Evolutionary conservation across 2,797 vertebrate species (phyloP), one percentile per base, ranked within the genome.

Genomic region (Propithecus perrieri): DNA sequence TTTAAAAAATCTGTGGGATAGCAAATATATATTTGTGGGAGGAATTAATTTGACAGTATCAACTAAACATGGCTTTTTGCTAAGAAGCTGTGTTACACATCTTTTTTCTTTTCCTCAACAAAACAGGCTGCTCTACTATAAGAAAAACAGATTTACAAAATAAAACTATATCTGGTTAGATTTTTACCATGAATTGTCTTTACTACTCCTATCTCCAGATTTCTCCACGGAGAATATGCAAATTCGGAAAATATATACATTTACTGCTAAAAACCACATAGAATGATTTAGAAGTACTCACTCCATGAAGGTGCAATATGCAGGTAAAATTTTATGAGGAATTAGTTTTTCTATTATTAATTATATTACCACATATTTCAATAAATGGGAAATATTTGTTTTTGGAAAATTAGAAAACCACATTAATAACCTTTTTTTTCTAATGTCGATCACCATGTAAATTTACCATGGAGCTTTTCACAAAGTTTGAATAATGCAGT

Each of bases 391-490:
- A 72, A 74, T 57, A 91, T 5, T 9, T 95, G 8, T 41, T 93
- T 96, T 76, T 53, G 8, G 88, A 95, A 94, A 96, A 72, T 72
- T 76, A 94, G 71, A 94, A 93, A 95, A 35, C 14, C 30, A 74
- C 11, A 30, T 76, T 84, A 89, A 76, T 61, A 85, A 80, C 2
- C 26, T 38, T 72, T 85, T 94, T 75, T 92, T 81, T 15, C 69
- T 92, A 89, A 88, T 69, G 63, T 28, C 57, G 90, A 69, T 81
- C 14, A 97, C 69, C 61, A 94, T 22, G 38, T 91, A 84, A 48
- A 91, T 89, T 76, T 89, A 79, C 84, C 84, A 92, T 41, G 71
- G 92, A 97, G 41, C 48, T 74, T 88, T 95, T 96, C 48, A 88
- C 43, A 72, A 13, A 50, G 5, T 76, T 80, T 72, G 43, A 43